Evolutionary conservation across 2,888 invertebrate species (phyloP).

Genomic region (Netelia inedita): DNA sequence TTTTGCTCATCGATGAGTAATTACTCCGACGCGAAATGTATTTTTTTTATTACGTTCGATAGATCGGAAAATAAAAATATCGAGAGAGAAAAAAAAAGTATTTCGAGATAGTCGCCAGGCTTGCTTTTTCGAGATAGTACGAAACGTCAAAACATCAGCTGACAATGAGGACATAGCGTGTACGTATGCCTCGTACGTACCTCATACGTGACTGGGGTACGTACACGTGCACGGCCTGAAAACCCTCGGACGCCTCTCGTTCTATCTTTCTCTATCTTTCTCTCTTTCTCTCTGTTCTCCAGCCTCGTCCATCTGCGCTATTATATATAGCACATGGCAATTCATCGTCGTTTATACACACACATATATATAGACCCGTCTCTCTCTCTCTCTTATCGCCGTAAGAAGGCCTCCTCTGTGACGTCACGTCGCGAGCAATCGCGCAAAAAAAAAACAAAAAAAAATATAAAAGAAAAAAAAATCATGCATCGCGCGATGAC

Average conservation of each 20-base stretch:
- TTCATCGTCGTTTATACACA: conserved; percentile 20
- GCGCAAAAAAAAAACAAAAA: conserved; percentile 4
- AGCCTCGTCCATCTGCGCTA: conserved; percentile 19
- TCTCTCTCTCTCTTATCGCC: conserved; percentile 12
- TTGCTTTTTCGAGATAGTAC: conserved; percentile 5
- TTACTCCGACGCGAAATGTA: not conserved
- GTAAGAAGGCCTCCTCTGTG: conserved; percentile 54
- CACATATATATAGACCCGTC: too few relatives aligned
- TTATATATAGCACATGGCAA: conserved; percentile 28
- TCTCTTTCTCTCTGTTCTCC: not conserved
- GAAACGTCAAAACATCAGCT: conserved; percentile 56
- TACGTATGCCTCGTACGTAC: conserved; percentile 34
- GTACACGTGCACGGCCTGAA: conserved; percentile 60
- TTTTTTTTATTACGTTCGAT: not conserved
- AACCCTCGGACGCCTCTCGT: conserved; percentile 32
- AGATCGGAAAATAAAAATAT: too few relatives aligned
- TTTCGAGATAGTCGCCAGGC: not conserved
- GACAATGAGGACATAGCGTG: conserved; percentile 34
- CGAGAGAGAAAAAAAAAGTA: not conserved
- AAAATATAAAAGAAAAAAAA: conserved; percentile 21
- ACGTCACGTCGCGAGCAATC: conserved; percentile 51
- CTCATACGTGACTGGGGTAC: conserved; percentile 31
- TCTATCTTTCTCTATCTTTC: not conserved
- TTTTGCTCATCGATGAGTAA: too few relatives aligned
- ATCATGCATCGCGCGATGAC: conserved; percentile 42